Conservation (phyloP, 2,113 vertebrate genomes). For the Galbula dea region DNA sequence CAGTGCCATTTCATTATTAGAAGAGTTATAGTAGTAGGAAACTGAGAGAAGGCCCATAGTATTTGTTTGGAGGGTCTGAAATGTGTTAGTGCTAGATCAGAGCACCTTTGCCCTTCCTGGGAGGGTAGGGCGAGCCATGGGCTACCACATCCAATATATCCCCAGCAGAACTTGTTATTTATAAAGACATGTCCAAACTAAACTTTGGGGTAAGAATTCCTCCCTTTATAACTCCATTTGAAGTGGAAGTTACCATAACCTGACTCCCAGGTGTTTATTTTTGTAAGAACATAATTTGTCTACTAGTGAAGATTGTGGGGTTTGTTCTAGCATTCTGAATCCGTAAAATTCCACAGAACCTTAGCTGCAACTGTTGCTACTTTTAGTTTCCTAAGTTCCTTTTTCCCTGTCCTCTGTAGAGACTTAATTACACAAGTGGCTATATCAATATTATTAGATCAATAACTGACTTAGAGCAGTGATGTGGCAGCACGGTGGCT, state of each 20-base stretch:
- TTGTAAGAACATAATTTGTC: background rate
- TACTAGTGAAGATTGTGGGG: background rate
- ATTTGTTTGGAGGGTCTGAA: background rate
- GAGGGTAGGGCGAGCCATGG: background rate
- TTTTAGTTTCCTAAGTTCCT: background rate
- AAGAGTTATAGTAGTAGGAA: background rate
- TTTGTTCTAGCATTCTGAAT: background rate
- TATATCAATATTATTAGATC: background rate
- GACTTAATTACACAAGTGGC: conserved; percentile 11
- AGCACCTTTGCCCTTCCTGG: background rate
- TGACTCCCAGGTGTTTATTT: background rate
- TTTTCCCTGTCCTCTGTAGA: background rate
- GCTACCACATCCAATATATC: background rate
- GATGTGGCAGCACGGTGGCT: accelerated
- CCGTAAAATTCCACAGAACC: background rate
- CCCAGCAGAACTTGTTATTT: background rate
- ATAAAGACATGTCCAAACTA: background rate
- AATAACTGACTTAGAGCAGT: background rate
- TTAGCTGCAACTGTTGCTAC: background rate
- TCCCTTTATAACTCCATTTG: background rate
- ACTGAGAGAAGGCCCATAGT: background rate
- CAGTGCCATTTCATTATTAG: background rate
- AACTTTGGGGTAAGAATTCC: background rate
- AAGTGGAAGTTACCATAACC: background rate
- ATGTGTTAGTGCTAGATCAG: background rate